Evolutionary conservation across 2,888 invertebrate genomes (phyloP).

Genomic region (Ceriagrion tenellum): DNA sequence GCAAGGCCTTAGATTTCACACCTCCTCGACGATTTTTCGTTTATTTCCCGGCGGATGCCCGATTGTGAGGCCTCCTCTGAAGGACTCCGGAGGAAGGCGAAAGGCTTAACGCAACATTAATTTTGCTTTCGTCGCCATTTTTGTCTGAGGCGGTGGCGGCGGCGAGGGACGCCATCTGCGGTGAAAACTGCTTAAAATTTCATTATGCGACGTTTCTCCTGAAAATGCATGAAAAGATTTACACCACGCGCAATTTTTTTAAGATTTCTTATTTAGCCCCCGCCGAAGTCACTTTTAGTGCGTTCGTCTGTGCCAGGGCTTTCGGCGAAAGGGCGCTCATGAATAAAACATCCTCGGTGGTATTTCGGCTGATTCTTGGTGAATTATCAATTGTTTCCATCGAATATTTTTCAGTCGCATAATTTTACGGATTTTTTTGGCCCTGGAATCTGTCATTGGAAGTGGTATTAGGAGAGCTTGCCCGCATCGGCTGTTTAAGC

Average conservation of each 20-base stretch:
- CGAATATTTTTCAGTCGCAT: not conserved
- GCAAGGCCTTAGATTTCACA: not conserved
- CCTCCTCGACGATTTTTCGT: conserved; percentile 16
- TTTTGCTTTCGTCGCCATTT: conserved; percentile 22
- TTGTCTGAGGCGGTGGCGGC: not conserved
- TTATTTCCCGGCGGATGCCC: not conserved
- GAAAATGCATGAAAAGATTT: conserved; percentile 22
- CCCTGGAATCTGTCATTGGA: no score
- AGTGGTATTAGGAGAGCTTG: no score
- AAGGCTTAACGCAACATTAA: conserved; percentile 36
- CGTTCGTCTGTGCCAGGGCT: not conserved
- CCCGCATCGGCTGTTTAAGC: no score
- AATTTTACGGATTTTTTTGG: no score
- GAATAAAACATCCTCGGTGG: not conserved
- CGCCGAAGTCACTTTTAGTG: not conserved
- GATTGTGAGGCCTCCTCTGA: not conserved
- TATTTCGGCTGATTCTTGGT: not conserved
- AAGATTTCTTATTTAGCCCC: not conserved
- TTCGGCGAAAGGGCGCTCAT: not conserved
- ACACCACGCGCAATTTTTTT: not conserved
- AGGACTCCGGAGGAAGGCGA: conserved; percentile 7
- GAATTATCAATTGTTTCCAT: not conserved
- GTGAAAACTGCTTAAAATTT: conserved; percentile 19
- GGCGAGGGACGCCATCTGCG: conserved; percentile 4
- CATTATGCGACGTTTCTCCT: not conserved